Base-by-base conservation (phyloP, 2,888 invertebrate species). In the Pterostichus madidus region DNA sequence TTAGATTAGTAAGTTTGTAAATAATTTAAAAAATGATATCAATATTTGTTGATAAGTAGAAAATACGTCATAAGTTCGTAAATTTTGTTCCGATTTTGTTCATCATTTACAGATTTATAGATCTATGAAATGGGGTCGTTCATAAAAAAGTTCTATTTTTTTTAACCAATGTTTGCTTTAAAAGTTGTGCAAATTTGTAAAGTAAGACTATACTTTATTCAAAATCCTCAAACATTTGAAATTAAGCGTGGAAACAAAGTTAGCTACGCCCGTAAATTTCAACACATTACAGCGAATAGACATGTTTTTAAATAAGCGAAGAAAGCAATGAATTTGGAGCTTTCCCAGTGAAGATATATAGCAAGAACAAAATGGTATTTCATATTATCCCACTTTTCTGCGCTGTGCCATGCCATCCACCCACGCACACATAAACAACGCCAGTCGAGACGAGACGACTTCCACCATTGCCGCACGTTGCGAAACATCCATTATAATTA, bases 301-400 rank as follows among this genome's bases (percentile, higher is more conserved):
- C 59, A 59, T 59, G 59, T 59, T 59, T 59, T 59, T 59, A 59
- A 59, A 59, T 59, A 59, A 59, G 59, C 31, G 59, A 24, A 64
- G 32, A 64, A 64, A 64, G 64, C 64, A 64, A 64, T 64, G 32
- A 64, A 35, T 64, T 35, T 64, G 59, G 64, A 35, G 64, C 35
- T 64, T 59, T 59, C 59, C 13, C 13, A 3, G 31, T 11, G 39
- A 64, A 64, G 64, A 64, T 64, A 35, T 64, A 64, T 17, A 13
- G 32, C 64, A 31, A 64, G 32, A 35, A 64, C 64, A 64, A 64
- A 64, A 64, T 64, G 32, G n/a, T 64, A 64, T 64, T 64, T 64
- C 64, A 64, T 64, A 64, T 64, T 64, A 64, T 6, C 13, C 17
- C 17, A 56, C 56, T 56, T 56, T 17, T 56, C 17, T 17, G 35